These are phyloP conservation scores for Thunnus albacares DNA, from an alignment of 2,797 vertebrate species.

Conservation along the genomic window DNA sequence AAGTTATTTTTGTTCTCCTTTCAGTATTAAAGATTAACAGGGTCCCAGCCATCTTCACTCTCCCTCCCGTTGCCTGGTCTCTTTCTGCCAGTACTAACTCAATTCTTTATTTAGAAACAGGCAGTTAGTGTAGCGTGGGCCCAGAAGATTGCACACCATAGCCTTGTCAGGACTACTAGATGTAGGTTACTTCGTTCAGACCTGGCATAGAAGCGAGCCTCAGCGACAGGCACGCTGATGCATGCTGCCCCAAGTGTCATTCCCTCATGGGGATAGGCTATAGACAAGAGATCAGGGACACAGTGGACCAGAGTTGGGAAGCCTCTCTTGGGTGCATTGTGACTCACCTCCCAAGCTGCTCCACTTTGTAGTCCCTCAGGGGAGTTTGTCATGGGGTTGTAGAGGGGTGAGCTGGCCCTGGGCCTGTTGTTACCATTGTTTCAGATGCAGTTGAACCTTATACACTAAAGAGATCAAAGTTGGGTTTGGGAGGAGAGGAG, in stretches of 20 bases:
- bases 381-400: conserved; percentile 35
- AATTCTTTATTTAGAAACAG: conserved; percentile 84
- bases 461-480: neutral
- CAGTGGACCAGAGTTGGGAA: conserved; percentile 7
- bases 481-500: neutral
- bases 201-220: conserved; percentile 55
- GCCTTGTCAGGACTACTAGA: conserved; percentile 71
- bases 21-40: conserved; percentile 82
- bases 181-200: conserved; percentile 79
- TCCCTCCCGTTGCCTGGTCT: conserved; percentile 55
- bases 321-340: conserved; percentile 28
- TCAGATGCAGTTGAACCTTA: conserved; percentile 14
- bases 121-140: conserved; percentile 66
- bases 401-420: neutral
- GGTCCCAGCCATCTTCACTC: conserved; percentile 58
- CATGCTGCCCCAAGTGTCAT: conserved; percentile 26
- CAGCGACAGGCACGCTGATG: conserved; percentile 53
- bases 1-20: conserved; percentile 79
- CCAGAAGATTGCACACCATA: conserved; percentile 62
- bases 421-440: conserved; percentile 1
- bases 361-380: conserved; percentile 29
- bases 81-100: conserved; percentile 67
- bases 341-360: conserved; percentile 59
- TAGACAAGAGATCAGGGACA: neutral
- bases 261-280: conserved; percentile 18